These are phyloP conservation scores for Coelopa frigida DNA, from an alignment of 1,140 invertebrate genomes.

Conservation along the genomic window DNA sequence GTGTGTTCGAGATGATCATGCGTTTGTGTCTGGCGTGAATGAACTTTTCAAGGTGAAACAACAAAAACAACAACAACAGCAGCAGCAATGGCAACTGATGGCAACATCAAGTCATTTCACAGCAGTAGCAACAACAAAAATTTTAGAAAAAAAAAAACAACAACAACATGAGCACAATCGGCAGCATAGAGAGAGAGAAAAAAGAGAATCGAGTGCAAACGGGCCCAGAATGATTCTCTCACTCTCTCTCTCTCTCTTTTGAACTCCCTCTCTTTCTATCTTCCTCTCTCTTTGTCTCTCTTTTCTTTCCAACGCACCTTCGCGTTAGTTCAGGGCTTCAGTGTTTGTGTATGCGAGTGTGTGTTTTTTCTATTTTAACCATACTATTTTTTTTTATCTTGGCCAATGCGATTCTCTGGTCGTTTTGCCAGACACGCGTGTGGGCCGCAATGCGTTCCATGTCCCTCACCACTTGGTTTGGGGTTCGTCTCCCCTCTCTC, in stretches of 20 bases:
- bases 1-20: constrained; percentile 18
- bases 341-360: too few relatives aligned
- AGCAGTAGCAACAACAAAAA: too few relatives aligned
- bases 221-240: background rate
- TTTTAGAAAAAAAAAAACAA: too few relatives aligned
- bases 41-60: constrained; percentile 45
- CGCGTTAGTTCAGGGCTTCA: too few relatives aligned
- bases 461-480: too few relatives aligned
- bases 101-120: background rate
- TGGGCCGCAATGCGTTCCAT: too few relatives aligned
- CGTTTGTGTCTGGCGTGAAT: constrained; percentile 28
- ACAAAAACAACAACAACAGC: constrained; percentile 27
- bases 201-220: background rate
- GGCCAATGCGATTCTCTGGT: too few relatives aligned
- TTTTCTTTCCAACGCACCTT: too few relatives aligned
- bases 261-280: background rate
- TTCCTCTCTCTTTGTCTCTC: background rate
- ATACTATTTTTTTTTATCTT: too few relatives aligned
- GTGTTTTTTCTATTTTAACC: too few relatives aligned
- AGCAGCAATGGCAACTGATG: background rate
- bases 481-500: too few relatives aligned
- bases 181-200: background rate
- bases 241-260: background rate
- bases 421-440: too few relatives aligned
- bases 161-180: background rate